Evolutionary conservation across 2,113 vertebrate species (phyloP).

Genomic region (Vireo altiloquus): DNA sequence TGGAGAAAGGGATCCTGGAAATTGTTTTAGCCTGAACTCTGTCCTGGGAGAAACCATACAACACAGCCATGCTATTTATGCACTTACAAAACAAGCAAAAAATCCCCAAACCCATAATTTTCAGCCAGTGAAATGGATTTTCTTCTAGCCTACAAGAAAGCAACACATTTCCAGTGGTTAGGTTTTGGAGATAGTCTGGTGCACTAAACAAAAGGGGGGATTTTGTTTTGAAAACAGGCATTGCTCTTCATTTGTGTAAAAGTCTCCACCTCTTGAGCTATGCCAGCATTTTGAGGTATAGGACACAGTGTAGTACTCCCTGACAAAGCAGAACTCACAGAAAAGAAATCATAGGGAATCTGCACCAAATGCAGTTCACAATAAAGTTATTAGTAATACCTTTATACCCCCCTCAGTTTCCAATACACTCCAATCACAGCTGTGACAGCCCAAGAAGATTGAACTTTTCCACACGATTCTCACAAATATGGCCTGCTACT

Average conservation of each 20-base stretch:
- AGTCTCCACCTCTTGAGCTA: neutral
- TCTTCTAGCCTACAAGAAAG: neutral
- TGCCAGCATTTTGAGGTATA: accelerated
- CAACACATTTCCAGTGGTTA: neutral
- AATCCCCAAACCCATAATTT: neutral
- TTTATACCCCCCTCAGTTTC: neutral
- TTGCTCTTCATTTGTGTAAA: neutral
- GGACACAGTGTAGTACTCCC: neutral
- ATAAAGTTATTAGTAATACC: conserved; percentile 11
- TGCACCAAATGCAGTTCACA: conserved; percentile 26
- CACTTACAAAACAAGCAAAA: neutral
- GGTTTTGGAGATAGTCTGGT: neutral
- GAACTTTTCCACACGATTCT: conserved; percentile 87
- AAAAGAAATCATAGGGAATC: neutral
- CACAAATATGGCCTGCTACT: conserved; percentile 83
- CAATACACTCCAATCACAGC: neutral
- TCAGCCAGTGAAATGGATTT: neutral
- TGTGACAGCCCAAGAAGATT: conserved; percentile 85
- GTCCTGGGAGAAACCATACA: neutral
- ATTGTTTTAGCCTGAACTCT: neutral
- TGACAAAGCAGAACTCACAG: neutral
- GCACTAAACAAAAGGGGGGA: neutral
- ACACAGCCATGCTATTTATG: neutral
- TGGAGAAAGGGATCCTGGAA: neutral
- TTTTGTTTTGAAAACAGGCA: neutral